These are phyloP conservation scores for Rhadinocentrus ornatus DNA, from an alignment of 2,797 vertebrate genomes.

Conservation along the genomic window DNA sequence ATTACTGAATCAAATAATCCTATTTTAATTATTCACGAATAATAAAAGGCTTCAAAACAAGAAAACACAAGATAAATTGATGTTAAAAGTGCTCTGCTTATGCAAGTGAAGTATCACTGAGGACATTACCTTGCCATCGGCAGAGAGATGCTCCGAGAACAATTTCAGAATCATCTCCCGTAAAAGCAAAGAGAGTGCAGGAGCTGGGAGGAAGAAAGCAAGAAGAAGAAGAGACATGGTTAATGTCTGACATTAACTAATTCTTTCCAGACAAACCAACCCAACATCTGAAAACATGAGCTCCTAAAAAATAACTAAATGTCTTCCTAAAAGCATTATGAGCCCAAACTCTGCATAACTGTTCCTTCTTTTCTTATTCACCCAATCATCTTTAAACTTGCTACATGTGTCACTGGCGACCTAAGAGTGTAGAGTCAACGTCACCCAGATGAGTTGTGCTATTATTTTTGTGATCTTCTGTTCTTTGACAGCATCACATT, in stretches of 20 bases:
- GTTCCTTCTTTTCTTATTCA: neutral
- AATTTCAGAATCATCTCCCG: slow-evolving; percentile 83
- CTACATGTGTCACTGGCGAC: too few relatives aligned
- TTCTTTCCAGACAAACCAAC: neutral
- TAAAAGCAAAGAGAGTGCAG: slow-evolving; percentile 79
- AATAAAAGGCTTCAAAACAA: neutral
- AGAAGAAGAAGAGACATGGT: neutral
- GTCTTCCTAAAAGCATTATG: neutral
- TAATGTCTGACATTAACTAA: neutral
- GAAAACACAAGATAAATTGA: neutral
- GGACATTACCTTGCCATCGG: slow-evolving; percentile 84
- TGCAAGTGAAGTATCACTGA: neutral
- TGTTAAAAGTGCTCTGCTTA: neutral
- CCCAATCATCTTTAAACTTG: too few relatives aligned
- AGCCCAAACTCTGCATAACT: neutral
- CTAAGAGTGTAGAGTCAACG: neutral
- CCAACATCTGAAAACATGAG: neutral
- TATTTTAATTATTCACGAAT: neutral
- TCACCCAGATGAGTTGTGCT: too few relatives aligned
- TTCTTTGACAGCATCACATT: neutral
- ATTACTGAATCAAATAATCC: neutral
- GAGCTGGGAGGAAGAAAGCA: slow-evolving; percentile 62
- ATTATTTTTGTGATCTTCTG: neutral
- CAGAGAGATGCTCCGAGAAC: slow-evolving; percentile 84
- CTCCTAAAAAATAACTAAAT: neutral